Evolutionary conservation across 1,140 invertebrate genomes (phyloP).

Genomic region (Matsumurasca onukii): DNA sequence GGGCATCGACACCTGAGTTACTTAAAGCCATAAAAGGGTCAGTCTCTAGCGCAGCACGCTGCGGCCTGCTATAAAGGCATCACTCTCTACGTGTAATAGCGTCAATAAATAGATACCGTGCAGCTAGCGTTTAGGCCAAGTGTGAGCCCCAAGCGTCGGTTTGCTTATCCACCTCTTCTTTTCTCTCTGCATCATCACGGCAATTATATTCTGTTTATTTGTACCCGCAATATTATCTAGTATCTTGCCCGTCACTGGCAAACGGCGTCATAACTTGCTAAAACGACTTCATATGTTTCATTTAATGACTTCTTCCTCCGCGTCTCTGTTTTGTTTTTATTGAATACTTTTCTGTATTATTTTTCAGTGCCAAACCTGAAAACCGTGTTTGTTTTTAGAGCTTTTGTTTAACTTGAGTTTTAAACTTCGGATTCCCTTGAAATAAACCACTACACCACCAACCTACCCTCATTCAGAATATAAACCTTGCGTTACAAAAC

Average conservation of each 20-base stretch:
- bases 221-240: not conserved
- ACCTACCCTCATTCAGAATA: too few relatives aligned
- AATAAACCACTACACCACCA: too few relatives aligned
- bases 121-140: not conserved
- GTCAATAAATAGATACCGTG: slow-evolving; percentile 17
- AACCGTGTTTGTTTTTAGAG: too few relatives aligned
- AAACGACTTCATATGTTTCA: too few relatives aligned
- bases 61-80: slow-evolving; percentile 7
- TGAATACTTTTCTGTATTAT: too few relatives aligned
- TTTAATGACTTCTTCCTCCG: too few relatives aligned
- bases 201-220: slow-evolving; percentile 27
- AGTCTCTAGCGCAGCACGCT: not conserved
- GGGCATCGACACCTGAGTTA: slow-evolving; percentile 1
- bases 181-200: too few relatives aligned
- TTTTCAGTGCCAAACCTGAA: too few relatives aligned
- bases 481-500: too few relatives aligned
- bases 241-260: not conserved
- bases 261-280: not conserved
- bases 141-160: not conserved
- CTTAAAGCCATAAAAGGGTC: slow-evolving; percentile 3
- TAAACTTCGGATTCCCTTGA: too few relatives aligned
- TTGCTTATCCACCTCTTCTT: not conserved
- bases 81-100: slow-evolving; percentile 10
- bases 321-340: too few relatives aligned
- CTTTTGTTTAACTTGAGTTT: too few relatives aligned